Evolutionary conservation across 2,113 vertebrate species (phyloP).

Genomic region (Piaya cayana): DNA sequence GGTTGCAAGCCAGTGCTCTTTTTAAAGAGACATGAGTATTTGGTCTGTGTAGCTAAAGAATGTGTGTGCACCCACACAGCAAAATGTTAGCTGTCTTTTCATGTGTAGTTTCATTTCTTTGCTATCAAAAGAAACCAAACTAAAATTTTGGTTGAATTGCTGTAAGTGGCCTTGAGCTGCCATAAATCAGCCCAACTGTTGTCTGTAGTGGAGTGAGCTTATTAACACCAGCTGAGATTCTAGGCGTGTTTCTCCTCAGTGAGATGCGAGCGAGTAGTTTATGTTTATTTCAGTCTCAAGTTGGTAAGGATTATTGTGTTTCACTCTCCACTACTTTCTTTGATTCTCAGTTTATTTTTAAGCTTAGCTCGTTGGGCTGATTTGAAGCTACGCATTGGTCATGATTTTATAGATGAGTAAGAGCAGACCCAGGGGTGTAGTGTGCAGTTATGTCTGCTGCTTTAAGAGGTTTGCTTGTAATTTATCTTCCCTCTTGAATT

Average conservation of each 20-base stretch:
- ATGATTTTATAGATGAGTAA: not conserved
- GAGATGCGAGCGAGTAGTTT: not conserved
- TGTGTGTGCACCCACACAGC: not conserved
- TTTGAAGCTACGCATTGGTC: not conserved
- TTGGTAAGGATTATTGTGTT: not conserved
- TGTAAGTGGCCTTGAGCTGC: not conserved
- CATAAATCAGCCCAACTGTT: not conserved
- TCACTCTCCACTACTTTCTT: not conserved
- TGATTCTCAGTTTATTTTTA: not conserved
- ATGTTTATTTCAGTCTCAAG: not conserved
- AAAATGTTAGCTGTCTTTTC: not conserved
- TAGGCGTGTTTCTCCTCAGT: not conserved
- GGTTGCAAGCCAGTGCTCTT: constrained; percentile 31
- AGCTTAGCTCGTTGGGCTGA: not conserved
- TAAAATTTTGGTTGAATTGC: not conserved
- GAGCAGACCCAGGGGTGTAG: not conserved
- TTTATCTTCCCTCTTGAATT: not conserved
- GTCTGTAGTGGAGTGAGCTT: not conserved
- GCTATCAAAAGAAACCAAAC: not conserved
- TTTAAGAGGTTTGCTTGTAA: constrained; percentile 1
- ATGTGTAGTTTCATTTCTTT: not conserved
- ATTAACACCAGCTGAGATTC: not conserved
- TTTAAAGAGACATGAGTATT: not conserved
- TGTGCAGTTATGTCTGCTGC: not conserved
- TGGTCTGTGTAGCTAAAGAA: not conserved